phyloP scores from a whole-genome alignment of 1,140 invertebrate species.

The Uloborus diversus region DNA sequence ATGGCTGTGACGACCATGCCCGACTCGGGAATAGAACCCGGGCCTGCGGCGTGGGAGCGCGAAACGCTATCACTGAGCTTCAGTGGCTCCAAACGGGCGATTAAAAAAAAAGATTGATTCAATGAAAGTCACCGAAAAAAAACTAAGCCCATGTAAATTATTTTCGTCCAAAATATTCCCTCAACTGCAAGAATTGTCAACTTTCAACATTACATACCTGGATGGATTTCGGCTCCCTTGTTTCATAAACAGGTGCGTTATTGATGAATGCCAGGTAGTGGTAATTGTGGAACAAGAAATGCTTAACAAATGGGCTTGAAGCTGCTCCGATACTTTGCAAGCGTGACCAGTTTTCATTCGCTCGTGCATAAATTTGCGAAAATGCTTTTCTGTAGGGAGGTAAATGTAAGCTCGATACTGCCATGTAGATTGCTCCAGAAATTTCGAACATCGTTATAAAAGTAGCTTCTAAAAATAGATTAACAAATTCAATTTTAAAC shows the following conservation, averaged over 20 bases:
- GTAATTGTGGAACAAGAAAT: constrained; percentile 13
- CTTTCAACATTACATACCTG: no score
- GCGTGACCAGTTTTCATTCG: not conserved
- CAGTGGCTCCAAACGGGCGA: no score
- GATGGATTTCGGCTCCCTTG: constrained; percentile 19
- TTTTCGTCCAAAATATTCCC: no score
- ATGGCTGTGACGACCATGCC: no score
- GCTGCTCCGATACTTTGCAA: not conserved
- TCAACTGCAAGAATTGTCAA: no score
- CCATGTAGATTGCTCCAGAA: not conserved
- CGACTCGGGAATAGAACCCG: no score
- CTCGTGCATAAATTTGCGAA: constrained; percentile 1
- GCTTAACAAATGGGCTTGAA: not conserved
- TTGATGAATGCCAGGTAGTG: constrained; percentile 28
- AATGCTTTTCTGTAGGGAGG: not conserved
- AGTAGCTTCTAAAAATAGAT: constrained; percentile 7
- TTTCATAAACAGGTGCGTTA: constrained; percentile 25
- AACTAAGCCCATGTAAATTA: no score
- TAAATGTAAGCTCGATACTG: not conserved
- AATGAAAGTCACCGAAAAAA: no score
- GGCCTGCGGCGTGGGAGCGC: no score
- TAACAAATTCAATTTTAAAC: not conserved
- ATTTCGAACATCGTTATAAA: constrained; percentile 13
- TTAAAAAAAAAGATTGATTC: no score
- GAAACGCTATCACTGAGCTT: no score